Conservation (phyloP, 2,797 vertebrate genomes). For the Chiloscyllium punctatum region DNA sequence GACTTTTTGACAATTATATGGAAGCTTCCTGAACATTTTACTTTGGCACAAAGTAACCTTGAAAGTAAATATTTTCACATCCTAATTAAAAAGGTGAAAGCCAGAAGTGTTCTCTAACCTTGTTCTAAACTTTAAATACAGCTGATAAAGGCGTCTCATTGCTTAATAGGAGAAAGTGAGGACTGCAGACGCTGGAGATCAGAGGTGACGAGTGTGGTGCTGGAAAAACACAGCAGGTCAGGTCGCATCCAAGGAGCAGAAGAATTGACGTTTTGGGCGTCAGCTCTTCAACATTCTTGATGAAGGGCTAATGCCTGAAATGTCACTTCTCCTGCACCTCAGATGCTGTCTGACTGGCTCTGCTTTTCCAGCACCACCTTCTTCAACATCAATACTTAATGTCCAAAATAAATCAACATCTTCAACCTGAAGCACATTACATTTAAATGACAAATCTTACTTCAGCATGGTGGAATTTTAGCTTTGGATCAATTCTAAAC, state of each 20-base stretch:
- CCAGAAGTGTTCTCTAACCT: background rate
- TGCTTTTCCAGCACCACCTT: too few relatives aligned
- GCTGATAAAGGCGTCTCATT: background rate
- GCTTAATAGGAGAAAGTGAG: too few relatives aligned
- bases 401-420: background rate
- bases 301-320: too few relatives aligned
- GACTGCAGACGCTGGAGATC: too few relatives aligned
- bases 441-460: background rate
- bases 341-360: too few relatives aligned
- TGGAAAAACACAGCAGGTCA: too few relatives aligned
- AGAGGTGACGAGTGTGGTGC: too few relatives aligned
- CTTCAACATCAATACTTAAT: background rate
- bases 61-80: background rate
- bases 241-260: too few relatives aligned
- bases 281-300: too few relatives aligned
- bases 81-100: background rate
- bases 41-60: background rate
- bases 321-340: too few relatives aligned
- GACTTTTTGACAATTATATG: background rate
- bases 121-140: background rate
- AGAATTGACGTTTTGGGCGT: too few relatives aligned
- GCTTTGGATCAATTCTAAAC: background rate
- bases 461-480: background rate
- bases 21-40: background rate
- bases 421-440: background rate